Evolutionary conservation across 2,113 vertebrate genomes (phyloP).

Genomic region (Notarius lentiginosus): DNA sequence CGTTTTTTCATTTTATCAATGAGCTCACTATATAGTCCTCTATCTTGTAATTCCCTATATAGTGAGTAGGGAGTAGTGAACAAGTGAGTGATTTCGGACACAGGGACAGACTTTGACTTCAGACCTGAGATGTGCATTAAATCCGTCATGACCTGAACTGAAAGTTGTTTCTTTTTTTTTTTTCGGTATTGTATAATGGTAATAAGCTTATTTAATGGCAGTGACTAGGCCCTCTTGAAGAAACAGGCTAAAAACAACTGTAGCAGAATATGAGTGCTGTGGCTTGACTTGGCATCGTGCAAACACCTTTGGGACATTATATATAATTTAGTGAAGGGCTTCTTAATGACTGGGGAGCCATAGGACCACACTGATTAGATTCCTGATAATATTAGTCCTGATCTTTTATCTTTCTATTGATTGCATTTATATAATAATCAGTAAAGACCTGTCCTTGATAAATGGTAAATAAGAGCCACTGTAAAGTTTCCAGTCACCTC

Average conservation of each 20-base stretch:
- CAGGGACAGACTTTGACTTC: neutral
- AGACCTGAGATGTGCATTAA: neutral
- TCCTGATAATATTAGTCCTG: neutral
- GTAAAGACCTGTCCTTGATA: neutral
- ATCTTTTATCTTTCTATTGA: neutral
- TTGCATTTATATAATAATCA: neutral
- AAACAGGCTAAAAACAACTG: conserved; percentile 14
- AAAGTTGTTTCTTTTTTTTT: neutral
- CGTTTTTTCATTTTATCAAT: too few species aligned
- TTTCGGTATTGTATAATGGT: neutral
- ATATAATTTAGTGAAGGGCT: conserved; percentile 25
- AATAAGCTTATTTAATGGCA: neutral
- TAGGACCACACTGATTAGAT: neutral
- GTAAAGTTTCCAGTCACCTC: neutral
- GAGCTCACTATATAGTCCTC: too few species aligned
- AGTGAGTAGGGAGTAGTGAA: too few species aligned
- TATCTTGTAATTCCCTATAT: too few species aligned
- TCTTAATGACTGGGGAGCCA: neutral
- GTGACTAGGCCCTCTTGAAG: neutral
- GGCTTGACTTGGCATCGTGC: conserved; percentile 36
- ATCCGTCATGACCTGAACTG: neutral
- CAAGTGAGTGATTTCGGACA: too few species aligned
- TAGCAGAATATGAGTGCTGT: conserved; percentile 19
- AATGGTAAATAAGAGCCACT: neutral
- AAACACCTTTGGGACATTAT: conserved; percentile 29